Base-by-base conservation (phyloP, 1,140 invertebrate genomes). In the Eufriesea mexicana region DNA sequence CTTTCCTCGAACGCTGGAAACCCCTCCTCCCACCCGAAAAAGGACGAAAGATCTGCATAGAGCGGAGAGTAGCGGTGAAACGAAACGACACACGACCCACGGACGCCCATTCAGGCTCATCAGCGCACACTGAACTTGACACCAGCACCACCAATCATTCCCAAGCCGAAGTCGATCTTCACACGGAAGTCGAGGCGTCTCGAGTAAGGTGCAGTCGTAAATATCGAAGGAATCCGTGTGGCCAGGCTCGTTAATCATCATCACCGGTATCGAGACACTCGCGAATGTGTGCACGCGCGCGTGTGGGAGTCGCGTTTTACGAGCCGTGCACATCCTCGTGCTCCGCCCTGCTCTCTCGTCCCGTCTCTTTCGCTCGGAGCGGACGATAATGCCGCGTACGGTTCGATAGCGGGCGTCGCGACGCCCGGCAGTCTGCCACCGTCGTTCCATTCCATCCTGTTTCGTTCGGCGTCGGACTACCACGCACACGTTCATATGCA, bases 371-470 rank as follows among this genome's bases (percentile, higher is more conserved):
- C 28, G 35, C 61, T 71, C 25, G 86, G 79, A 74, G 20, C 61
- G 81, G 54, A 55, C 83, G 90, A 91, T 91, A 91, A 90, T 84
- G 70, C 85, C 83, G 71, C 85, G 86, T 87, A 87, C 86, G 88
- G 86, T 90, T 90, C 91, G 89, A 93, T 93, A 92, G 84, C 89
- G 83, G 83, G 86, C 91, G 90, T 92, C 91, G 90, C 90, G 92
- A 93, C 92, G 92, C 92, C 92, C 91, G 92, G 92, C 92, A 92
- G 92, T 93, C 92, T 93, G 91, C 91, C 91, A 91, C 90, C 91
- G 79, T 85, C 91, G 78, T 84, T 84, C 87, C 82, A 72, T 87
- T 91, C 77, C 85, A 76, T 90, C 84, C 84, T 85, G 84, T 86
- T 89, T 87, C 86, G 84, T 76, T 74, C 84, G 84, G 84, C 83